Evolutionary conservation across 2,113 vertebrate species (phyloP).

Genomic region (Albula glossodonta): DNA sequence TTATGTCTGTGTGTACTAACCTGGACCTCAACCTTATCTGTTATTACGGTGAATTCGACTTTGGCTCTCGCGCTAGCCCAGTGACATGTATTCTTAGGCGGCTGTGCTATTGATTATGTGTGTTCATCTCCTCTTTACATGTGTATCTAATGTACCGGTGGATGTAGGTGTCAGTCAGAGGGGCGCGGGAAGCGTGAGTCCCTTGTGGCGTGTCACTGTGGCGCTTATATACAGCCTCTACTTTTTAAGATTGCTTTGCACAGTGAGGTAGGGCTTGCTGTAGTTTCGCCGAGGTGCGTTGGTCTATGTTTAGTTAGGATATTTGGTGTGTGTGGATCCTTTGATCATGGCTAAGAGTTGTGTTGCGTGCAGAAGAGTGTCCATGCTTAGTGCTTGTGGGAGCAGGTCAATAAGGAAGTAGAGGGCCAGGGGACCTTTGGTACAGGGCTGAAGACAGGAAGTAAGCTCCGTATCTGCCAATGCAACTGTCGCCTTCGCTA

Average conservation of each 20-base stretch:
- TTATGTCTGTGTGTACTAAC: not conserved
- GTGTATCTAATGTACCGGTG: not conserved
- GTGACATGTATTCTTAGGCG: not conserved
- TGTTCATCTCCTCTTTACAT: not conserved
- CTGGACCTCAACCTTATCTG: not conserved
- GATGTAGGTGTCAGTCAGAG: not conserved
- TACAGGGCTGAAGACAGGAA: not conserved
- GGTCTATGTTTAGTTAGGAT: not conserved
- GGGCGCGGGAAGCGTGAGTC: not conserved
- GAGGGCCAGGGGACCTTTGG: not conserved
- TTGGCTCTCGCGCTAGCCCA: not conserved
- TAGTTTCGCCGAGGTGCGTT: not conserved
- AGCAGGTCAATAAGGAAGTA: not conserved
- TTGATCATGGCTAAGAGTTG: not conserved
- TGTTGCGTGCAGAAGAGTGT: not conserved
- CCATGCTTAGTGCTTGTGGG: not conserved
- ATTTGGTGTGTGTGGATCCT: not conserved
- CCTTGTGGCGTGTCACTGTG: not conserved
- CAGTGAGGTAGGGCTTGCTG: not conserved
- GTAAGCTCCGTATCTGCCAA: not conserved
- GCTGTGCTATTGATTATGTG: not conserved
- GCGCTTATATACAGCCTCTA: too few species aligned
- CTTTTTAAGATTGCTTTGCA: not conserved
- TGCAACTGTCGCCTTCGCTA: not conserved
- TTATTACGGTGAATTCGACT: not conserved